Base-by-base conservation (phyloP, 2,888 invertebrate species). In the Archips crataeganus region DNA sequence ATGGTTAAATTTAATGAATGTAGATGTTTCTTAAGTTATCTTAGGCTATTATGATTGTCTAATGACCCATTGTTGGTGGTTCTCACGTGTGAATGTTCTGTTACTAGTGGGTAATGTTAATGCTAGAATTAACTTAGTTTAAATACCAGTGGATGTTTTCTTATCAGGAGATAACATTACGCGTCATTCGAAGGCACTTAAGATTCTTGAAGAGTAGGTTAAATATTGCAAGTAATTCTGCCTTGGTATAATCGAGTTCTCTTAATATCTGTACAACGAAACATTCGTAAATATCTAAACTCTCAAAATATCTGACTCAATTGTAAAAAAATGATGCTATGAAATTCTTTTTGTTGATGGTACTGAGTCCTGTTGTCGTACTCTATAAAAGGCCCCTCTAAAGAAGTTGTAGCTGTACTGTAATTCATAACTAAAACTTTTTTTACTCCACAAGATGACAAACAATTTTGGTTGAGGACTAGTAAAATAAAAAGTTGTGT, bases 11-110 rank as follows among this genome's bases (percentile, higher is more conserved):
- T 54, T 23, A 54, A 54, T 54, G 15, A 54, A 54, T 54, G 2
- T 23, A 15, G 23, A 54, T 32, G 32, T 57, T 57, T 32, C 2
- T n/a, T 36, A n/a, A n/a, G 36, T 3, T n/a, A n/a, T 13, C 13
- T n/a, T 60, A 39, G 13, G 34, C 60, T 39, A 36, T 60, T 60
- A 59, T 15, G 32, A 4, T 36, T 36, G 36, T 57, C 39, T 61
- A 68, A 66, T 68, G 13, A 47, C 34, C 68, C 49, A 73, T 73
- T 73, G 73, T 73, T 63, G 15, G 23, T 49, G 42, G 39, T 69
- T 69, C 63, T 15, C 73, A 73, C 49, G 57, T 59, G 8, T 32
- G n/a, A 57, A 15, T 54, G 23, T 57, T 32, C 57, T 57, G 57
- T 57, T 57, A 57, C 11, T 57, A 15, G 51, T 54, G 23, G 51